Conservation (phyloP, 2,797 vertebrate genomes). For the Cynodonichthys magdalenae region DNA sequence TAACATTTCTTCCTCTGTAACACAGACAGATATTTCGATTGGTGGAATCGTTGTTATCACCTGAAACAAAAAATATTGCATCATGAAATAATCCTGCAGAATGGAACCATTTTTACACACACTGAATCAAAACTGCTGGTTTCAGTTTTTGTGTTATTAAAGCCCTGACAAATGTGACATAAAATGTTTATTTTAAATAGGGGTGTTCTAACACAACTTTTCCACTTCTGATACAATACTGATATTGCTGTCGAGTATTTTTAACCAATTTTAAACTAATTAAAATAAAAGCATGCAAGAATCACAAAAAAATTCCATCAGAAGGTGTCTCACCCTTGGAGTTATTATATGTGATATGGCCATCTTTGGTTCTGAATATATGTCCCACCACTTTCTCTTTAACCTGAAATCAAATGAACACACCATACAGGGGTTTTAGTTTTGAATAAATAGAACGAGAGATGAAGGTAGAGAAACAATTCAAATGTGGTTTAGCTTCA, state of each 20-base stretch:
- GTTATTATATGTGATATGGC: neutral
- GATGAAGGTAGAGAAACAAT: neutral
- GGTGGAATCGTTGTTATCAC: conserved; percentile 6
- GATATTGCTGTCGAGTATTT: too few relatives aligned
- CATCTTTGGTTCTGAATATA: conserved; percentile 37
- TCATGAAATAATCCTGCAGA: neutral
- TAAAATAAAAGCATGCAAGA: neutral
- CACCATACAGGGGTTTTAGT: neutral
- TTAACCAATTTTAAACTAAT: neutral
- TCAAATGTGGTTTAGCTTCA: neutral
- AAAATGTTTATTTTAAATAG: neutral
- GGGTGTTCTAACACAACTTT: too few relatives aligned
- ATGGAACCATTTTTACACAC: too few relatives aligned
- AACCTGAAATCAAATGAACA: conserved; percentile 42
- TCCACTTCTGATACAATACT: too few relatives aligned
- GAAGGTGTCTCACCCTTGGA: conserved; percentile 44
- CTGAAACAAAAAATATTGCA: conserved; percentile 30
- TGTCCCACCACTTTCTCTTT: conserved; percentile 52
- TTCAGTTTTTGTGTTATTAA: neutral
- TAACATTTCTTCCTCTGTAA: neutral
- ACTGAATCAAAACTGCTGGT: too few relatives aligned
- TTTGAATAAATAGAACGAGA: neutral
- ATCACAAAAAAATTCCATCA: neutral
- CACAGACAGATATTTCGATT: neutral
- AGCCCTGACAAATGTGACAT: neutral